Conservation (phyloP, 2,113 vertebrate genomes). For the Lanius ludovicianus region DNA sequence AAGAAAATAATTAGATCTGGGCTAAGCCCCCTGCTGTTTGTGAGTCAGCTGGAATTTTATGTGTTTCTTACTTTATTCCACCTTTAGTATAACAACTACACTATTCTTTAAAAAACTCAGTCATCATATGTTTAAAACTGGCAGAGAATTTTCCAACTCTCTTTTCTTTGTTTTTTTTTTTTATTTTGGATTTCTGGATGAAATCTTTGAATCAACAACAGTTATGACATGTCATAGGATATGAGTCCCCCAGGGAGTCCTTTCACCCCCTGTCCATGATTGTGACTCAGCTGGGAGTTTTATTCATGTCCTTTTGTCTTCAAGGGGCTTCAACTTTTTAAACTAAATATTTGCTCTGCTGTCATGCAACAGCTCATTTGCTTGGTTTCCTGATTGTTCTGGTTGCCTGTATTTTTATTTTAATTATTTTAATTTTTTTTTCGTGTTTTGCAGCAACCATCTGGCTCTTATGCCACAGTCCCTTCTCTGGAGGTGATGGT, state of each 20-base stretch:
- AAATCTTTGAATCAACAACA: neutral
- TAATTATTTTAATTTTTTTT: neutral
- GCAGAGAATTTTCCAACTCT: neutral
- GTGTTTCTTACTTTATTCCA: neutral
- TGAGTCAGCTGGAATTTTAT: neutral
- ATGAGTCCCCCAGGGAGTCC: no score
- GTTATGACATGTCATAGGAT: neutral
- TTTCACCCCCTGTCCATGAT: fast-evolving
- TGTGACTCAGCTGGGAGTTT: neutral
- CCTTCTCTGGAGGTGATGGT: neutral
- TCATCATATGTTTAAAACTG: neutral
- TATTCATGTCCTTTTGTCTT: neutral
- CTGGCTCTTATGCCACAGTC: neutral
- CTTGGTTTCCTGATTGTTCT: neutral
- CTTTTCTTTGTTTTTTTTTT: neutral
- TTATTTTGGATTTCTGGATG: neutral
- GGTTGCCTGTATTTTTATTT: neutral
- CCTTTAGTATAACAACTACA: neutral
- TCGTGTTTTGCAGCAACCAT: neutral
- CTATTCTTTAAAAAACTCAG: neutral
- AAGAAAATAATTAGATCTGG: neutral
- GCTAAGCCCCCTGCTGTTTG: neutral
- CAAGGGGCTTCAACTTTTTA: neutral
- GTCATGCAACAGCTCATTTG: neutral
- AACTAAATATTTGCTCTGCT: neutral